Base-by-base conservation (phyloP, 2,113 vertebrate species). In the Donacobius atricapilla region DNA sequence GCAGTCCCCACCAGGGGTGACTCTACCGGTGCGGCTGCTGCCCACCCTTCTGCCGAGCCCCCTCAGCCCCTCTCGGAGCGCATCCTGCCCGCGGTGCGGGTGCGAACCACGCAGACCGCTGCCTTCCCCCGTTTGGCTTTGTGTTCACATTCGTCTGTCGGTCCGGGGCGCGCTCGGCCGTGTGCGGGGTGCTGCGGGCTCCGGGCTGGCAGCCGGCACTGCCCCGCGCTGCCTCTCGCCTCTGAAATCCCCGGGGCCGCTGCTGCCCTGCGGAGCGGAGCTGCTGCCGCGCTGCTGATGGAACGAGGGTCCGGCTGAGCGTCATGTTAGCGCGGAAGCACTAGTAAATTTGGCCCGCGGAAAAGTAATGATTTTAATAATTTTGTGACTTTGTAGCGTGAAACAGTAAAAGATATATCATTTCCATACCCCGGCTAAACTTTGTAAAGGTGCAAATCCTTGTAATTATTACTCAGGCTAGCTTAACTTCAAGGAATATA, bases 61-160 rank as follows among this genome's bases (percentile, higher is more conserved):
- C 39, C n/a, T 7, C 10, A 2, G 16, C 6, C 22, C 28, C 4
- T 28, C 25, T 3, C 35, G 1, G 54, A 19, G 45, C 40, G 0
- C 24, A 1, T 10, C 33, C 39, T 4, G 51, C 50, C 10, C 7
- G 40, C 30, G 0, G 9, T 1, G 53, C 3, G 2, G 3, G 13
- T 1, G 58, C 57, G 0, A 15, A 11, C 68, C 28, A 0, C 53
- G 23, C 77, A 1, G 22, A 5, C 1, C 18, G 9, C 39, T 25
- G 69, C 61, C 0, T 6, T 18, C 25, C 50, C 30, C 63, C 1
- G 33, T 17, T 57, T 7, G 27, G 27, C 64, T 47, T 7, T 3
- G 45, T 8, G 13, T 30, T 72, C 20, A 0, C 14, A 0, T 30
- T 13, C 19, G 0, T 24, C 42, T 15, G 10, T 1, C 68, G 9